Base-by-base conservation (phyloP, 2,113 vertebrate genomes). In the Urocitellus parryii region DNA sequence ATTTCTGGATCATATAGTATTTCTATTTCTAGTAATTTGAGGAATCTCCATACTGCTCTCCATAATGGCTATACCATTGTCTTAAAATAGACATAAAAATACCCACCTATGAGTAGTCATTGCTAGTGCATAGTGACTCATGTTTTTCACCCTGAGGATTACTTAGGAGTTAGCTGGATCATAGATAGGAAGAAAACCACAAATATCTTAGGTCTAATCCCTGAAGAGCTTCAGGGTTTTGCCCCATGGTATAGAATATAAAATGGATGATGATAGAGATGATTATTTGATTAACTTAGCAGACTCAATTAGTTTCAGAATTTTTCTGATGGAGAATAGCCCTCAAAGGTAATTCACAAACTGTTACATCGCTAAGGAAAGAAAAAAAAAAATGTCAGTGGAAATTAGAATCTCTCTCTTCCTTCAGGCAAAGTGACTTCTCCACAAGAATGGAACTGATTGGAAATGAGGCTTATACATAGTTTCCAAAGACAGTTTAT, bases 401-500 rank as follows among this genome's bases (percentile, higher is more conserved):
- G 73, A 78, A 96, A 58, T 48, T 9, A 22, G 4, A 63, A 65
- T 32, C 34, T 93, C 25, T 73, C 70, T 96, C 51, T 87, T 89
- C 58, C 17, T 78, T 85, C 51, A 76, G 51, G 67, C 83, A 83
- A 70, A 94, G 42, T 13, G 51, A 94, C 48, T 93, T 93, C 32
- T 83, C 37, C 84, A 91, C 17, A 73, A 88, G 90, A 94, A 82
- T 1, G 67, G 13, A 17, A 16, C 22, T 83, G 37, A 77, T 89
- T 82, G 83, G n/a, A 89, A 95, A 87, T 73, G 29, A 86, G 32
- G 51, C n/a, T 82, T 88, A 87, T 51, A 85, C 4, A 14, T 34
- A 76, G 56, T 80, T 96, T 94, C 89, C 89, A 94, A 86, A 42
- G 11, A 91, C 37, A 90, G 56, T 89, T 95, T 88, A 93, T 98